These are phyloP conservation scores for Arrhamphus sclerolepis DNA, from an alignment of 2,797 vertebrate genomes.

Conservation along the genomic window DNA sequence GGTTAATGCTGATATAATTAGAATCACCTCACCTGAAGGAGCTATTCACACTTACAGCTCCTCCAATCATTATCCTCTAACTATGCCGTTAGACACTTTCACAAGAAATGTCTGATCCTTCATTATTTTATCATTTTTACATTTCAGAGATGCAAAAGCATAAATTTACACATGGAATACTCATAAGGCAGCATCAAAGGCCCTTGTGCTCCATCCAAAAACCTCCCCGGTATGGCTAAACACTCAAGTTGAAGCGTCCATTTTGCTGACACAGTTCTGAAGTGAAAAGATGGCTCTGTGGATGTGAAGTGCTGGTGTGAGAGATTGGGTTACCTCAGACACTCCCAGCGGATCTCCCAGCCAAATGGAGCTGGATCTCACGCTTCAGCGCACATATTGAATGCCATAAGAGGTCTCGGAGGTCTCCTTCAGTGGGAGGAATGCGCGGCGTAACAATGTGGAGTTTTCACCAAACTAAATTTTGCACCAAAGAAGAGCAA, in stretches of 20 bases:
- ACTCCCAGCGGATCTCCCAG: conserved; percentile 75
- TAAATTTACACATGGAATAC: conserved; percentile 14
- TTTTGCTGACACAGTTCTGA: conserved; percentile 77
- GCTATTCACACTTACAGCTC: conserved; percentile 50
- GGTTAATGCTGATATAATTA: not conserved
- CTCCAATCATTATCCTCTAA: conserved; percentile 55
- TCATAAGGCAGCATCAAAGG: conserved; percentile 19
- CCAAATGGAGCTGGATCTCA: conserved; percentile 84
- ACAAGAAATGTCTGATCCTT: conserved; percentile 8
- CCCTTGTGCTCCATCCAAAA: conserved; percentile 28
- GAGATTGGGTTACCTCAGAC: conserved; percentile 84
- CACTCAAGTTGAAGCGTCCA: conserved; percentile 56
- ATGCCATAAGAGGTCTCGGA: conserved; percentile 82
- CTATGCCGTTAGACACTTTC: conserved; percentile 15
- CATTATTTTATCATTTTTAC: not conserved
- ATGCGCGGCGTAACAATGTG: conserved; percentile 78
- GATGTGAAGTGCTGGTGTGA: conserved; percentile 73
- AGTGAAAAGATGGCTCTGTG: conserved; percentile 77
- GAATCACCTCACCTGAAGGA: conserved; percentile 33
- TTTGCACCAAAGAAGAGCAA: conserved; percentile 72
- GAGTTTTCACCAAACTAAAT: conserved; percentile 79
- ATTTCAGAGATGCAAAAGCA: conserved; percentile 12
- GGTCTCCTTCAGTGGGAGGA: conserved; percentile 78
- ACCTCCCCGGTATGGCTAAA: conserved; percentile 32
- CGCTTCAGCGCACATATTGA: conserved; percentile 81